Base-by-base conservation (phyloP, 2,113 vertebrate species). In the Ia io region DNA sequence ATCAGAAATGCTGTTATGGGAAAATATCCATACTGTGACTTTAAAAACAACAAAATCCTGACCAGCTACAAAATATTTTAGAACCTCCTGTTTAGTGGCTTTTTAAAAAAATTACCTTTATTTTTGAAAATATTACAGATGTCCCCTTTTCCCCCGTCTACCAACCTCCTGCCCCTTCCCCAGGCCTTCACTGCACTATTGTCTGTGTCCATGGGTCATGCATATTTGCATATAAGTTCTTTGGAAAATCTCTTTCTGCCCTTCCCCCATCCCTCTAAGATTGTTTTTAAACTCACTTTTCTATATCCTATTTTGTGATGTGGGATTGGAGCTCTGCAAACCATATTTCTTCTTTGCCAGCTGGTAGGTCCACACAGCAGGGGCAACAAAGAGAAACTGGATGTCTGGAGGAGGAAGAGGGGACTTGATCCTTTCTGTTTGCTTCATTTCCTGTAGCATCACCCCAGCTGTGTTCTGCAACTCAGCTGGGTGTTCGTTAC, bases 401-500 rank as follows among this genome's bases (percentile, higher is more conserved):
- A 65, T 3, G 1, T 3, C 28, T n/a, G 44, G 35, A 77, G 25
- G 23, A 61, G 65, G 63, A 51, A 73, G 63, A 51, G 35, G 32
- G 5, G 22, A 47, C n/a, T 44, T 28, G 14, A 20, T 32, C 30
- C 4, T 53, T 71, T 25, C 53, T 35, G 1, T 71, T 74, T 23
- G 51, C 14, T 63, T 73, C 3, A 2, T 88, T 88, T 51, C 47
- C 17, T 12, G 9, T 9, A 78, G 13, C 61, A 3, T 63, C 5
- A 63, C 22, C 32, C 8, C 3, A 51, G 6, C 35, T 28, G 22
- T 51, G 20, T 59, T 12, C 51, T 42, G 76, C 28, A 80, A 7
- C 25, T 32, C 17, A 5, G 5, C 2, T 13, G 37, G 13, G 1
- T 16, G 49, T 40, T 59, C 32, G 0, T 25, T 65, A 47, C 1